Base-by-base conservation (phyloP, 2,888 invertebrate genomes). In the Slavum lentiscoides region DNA sequence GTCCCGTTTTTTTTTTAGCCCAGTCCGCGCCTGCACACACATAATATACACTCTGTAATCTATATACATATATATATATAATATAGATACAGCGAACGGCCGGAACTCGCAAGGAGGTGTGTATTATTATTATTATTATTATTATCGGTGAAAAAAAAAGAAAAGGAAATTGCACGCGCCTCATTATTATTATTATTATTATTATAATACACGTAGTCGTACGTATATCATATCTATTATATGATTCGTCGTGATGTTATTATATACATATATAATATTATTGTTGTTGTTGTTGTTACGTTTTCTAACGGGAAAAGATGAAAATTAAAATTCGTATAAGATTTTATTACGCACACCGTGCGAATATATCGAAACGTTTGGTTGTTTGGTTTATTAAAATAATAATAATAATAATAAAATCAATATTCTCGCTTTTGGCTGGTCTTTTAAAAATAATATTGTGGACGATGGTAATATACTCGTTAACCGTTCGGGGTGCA, bases 41-140 rank as follows among this genome's bases (percentile, higher is more conserved):
- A 39, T 43, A 39, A 7, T 39, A n/a, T 6, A 21, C 39, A 21
- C 39, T 9, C 43, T 30, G 30, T 30, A n/a, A n/a, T n/a, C n/a
- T n/a, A 30, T 30, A 30, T n/a, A 7, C 39, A 1, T n/a, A 21
- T 53, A 53, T 53, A 15, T n/a, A 1, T 39, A 13, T 53, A 15
- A 11, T 11, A 17, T 53, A 15, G n/a, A n/a, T 7, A 43, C 43
- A 9, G 8, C 7, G 17, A 53, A 53, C 53, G 17, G 9, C 43
- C 17, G 13, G 53, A 53, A 53, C 17, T 17, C 21, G 21, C 53
- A 59, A 1, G 11, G 21, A 59, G 59, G 21, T 59, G 59, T 59
- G 59, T 21, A 59, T 59, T 58, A 58, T 58, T 58, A 58, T 58
- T 59, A 59, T 59, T 59, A 59, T 21, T 59, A 21, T 53, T 53